Evolutionary conservation across 2,888 invertebrate species (phyloP).

Genomic region (Graphium colonna): DNA sequence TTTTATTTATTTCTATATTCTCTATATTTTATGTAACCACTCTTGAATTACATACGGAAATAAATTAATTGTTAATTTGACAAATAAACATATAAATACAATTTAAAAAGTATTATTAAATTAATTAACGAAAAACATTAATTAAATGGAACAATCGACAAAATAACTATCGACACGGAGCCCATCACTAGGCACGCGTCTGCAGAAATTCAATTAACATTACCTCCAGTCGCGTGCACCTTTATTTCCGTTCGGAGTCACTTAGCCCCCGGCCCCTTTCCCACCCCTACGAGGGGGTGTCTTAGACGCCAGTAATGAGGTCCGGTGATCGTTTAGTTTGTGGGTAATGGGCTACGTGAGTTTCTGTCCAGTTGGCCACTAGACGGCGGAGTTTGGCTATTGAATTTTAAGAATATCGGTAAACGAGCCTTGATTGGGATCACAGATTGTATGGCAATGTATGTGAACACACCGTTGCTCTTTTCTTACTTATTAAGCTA

Average conservation of each 20-base stretch:
- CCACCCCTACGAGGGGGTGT: conserved; percentile 31
- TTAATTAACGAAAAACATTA: too few species aligned
- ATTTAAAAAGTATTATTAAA: too few species aligned
- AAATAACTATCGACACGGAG: conserved; percentile 30
- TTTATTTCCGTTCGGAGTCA: conserved; percentile 80
- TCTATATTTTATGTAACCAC: too few species aligned
- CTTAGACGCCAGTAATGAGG: conserved; percentile 74
- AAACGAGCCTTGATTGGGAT: background rate
- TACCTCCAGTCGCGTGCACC: conserved; percentile 81
- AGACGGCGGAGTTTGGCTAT: conserved; percentile 11
- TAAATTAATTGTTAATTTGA: too few species aligned
- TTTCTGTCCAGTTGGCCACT: conserved; percentile 35
- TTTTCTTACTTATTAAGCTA: too few species aligned
- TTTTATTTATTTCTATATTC: too few species aligned
- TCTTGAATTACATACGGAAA: too few species aligned
- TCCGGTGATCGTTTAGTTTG: conserved; percentile 76
- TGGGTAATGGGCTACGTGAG: conserved; percentile 75
- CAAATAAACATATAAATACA: too few species aligned
- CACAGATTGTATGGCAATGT: conserved; percentile 1
- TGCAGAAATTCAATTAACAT: conserved; percentile 81
- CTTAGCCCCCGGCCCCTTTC: conserved; percentile 50
- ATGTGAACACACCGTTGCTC: too few species aligned
- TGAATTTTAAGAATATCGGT: too few species aligned
- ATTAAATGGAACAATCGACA: too few species aligned
- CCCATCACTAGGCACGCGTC: conserved; percentile 59